Base-by-base conservation (phyloP, 2,888 invertebrate genomes). In the Ochlodes sylvanus region DNA sequence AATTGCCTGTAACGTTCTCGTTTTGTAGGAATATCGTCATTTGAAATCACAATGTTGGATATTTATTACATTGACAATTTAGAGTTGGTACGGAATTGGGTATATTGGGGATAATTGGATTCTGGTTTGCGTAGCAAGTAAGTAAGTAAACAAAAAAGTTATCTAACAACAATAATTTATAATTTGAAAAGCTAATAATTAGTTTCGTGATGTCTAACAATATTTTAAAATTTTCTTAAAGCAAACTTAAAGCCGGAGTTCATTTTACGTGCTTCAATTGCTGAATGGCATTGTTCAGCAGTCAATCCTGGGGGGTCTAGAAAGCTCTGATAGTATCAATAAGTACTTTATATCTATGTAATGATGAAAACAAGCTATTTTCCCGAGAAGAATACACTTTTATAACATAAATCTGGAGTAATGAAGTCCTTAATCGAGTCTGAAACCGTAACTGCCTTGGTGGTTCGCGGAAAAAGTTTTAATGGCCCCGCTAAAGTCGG, bases 361-460 rank as follows among this genome's bases (percentile, higher is more conserved):
- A 9, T 47, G 42, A 12, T 47, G 44, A 7, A 54, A 32, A 67
- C 27, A 41, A 42, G 47, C 15, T 12, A 55, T 55, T 68, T 64
- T 65, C 60, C 58, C 50, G 52, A 34, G 56, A 70, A 68, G 66
- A 69, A 68, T 52, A 47, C 69, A 71, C 32, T 70, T 68, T 42
- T 64, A 69, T 60, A 65, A 66, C 72, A 73, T 78, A 80, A 83
- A 79, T 77, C 74, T 70, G 64, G 68, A 72, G 64, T 80, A 79
- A 80, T 76, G 76, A 81, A 84, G 77, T 79, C 77, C 71, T 75
- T 81, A 81, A 79, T 79, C 74, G 73, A 76, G 74, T 78, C 67
- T 47, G 44, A 47, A 44, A n/a, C 17, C 73, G 69, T 50, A 63
- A 75, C 15, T 68, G 74, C 70, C 69, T 68, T 67, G 60, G 71